Conservation (phyloP, 1,140 invertebrate genomes). For the Drosophila sturtevanti region DNA sequence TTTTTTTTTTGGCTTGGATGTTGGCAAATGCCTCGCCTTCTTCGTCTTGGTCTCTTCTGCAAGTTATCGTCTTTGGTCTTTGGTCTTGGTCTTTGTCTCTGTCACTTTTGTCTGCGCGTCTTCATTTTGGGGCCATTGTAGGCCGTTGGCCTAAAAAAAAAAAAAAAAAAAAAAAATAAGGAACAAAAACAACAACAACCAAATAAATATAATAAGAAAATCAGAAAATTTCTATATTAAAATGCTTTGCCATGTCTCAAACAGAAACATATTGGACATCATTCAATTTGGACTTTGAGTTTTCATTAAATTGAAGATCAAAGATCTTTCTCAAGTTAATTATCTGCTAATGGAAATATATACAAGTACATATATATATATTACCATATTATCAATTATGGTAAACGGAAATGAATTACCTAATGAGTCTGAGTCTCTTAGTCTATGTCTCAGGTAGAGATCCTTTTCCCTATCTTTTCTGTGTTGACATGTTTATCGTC, state of each 20-base stretch:
- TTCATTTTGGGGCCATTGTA: slow-evolving; percentile 67
- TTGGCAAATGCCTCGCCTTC: slow-evolving; percentile 42
- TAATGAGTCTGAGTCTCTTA: background rate
- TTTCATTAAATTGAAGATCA: background rate
- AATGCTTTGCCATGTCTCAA: slow-evolving; percentile 75
- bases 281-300: background rate
- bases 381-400: slow-evolving; percentile 12
- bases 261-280: slow-evolving; percentile 22
- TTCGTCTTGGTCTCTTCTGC: background rate
- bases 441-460: background rate
- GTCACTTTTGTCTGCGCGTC: slow-evolving; percentile 27
- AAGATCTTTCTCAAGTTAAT: background rate
- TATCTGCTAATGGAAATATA: background rate
- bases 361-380: background rate
- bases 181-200: too few species aligned
- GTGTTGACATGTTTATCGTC: slow-evolving; percentile 31
- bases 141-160: slow-evolving; percentile 75
- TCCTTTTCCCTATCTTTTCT: slow-evolving; percentile 13
- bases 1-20: slow-evolving; percentile 53
- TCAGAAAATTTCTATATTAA: slow-evolving; percentile 81
- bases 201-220: slow-evolving; percentile 24
- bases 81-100: slow-evolving; percentile 9
- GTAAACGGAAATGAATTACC: slow-evolving; percentile 4
- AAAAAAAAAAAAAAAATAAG: too few species aligned
- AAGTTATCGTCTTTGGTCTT: background rate